Base-by-base conservation (phyloP, 2,113 vertebrate species). In the Periophthalmodon schlosseri region DNA sequence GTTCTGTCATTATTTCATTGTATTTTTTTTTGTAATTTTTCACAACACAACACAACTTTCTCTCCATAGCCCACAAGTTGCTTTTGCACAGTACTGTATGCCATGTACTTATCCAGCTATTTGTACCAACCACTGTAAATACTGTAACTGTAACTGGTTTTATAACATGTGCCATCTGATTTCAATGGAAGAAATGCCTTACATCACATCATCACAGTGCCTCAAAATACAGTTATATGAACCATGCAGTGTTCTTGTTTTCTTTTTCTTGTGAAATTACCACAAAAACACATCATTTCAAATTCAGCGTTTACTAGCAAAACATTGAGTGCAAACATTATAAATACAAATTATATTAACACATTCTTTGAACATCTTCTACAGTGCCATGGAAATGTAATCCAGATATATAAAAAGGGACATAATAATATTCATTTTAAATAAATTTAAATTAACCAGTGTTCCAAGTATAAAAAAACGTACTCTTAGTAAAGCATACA, bases 321-420 rank as follows among this genome's bases (percentile, higher is more conserved):
- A 76, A 15, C 54, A 74, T 69, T 11, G 57, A 2, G 47, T 76
- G 24, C 57, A 82, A 50, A 69, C 75, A 84, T 36, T 2, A 49
- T 88, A 88, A 88, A 91, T 89, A 88, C 78, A 57, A 33, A 84
- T 79, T 83, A 83, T 82, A 87, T 85, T 78, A 84, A 74, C 39
- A 82, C 63, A 72, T 71, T 83, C 58, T 88, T 74, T 78, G 79
- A 76, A 84, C 60, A 71, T 47, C 64, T 50, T 83, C 21, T 69
- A 36, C 72, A 76, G 46, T 76, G 71, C 65, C 8, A 15, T 68
- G 8, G 20, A 78, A 69, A 69, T 52, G 67, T 74, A 28, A 67
- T 68, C 52, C 46, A 65, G 39, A 70, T 76, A 67, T 58, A 58
- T 81, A 49, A 82, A 70, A 34, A 14, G 15, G 33, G 20, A 24